Conservation (phyloP, 2,888 invertebrate species). For the Himalopsyche japonica region DNA sequence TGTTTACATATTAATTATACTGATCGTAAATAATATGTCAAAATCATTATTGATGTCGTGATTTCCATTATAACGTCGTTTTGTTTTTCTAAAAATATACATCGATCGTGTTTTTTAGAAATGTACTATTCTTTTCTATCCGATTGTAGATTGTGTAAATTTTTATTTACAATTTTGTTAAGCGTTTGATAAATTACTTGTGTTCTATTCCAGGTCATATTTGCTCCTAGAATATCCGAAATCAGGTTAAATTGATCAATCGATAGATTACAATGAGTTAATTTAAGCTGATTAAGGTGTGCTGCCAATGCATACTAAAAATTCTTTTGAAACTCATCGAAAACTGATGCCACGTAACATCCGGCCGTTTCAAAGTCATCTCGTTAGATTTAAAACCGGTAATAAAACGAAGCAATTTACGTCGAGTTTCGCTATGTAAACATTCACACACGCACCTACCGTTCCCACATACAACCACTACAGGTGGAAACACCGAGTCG, state of each 20-base stretch:
- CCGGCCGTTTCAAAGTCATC: slow-evolving; percentile 24
- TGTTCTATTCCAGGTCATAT: no score
- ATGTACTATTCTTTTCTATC: no score
- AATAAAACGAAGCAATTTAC: slow-evolving; percentile 28
- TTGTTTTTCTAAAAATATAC: no score
- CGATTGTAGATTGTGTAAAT: no score
- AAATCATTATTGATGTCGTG: no score
- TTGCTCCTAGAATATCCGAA: no score
- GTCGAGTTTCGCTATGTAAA: slow-evolving; percentile 30
- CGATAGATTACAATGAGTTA: background rate
- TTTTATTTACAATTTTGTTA: no score
- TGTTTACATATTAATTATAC: no score
- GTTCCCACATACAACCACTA: background rate
- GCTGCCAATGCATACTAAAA: background rate
- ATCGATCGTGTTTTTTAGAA: no score
- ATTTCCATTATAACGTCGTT: no score
- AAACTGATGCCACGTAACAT: slow-evolving; percentile 13
- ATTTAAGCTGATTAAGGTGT: background rate
- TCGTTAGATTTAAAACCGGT: slow-evolving; percentile 31
- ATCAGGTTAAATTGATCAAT: background rate
- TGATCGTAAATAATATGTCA: no score
- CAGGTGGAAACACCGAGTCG: background rate
- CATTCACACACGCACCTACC: background rate
- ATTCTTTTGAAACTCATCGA: slow-evolving; percentile 9
- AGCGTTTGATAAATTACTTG: no score